phyloP scores from a whole-genome alignment of 2,888 invertebrate species.

The Heliconius cydno region DNA sequence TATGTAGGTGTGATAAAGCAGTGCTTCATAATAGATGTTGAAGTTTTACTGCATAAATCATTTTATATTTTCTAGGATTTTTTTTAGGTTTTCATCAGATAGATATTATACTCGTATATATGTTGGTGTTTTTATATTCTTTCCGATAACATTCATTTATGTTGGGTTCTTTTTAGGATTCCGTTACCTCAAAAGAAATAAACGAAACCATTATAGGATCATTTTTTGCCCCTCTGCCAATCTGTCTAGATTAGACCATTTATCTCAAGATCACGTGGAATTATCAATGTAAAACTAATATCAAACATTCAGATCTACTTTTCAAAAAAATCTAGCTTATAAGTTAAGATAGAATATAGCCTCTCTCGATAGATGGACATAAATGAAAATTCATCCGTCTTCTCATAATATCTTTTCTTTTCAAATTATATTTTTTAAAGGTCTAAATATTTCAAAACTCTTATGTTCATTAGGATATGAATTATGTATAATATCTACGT shows the following conservation, averaged over 20 bases:
- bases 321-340: no score
- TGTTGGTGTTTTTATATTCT: no score
- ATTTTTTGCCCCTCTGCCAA: no score
- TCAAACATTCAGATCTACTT: no score
- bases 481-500: conserved; percentile 80
- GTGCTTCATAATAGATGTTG: conserved; percentile 14
- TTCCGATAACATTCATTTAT: background rate
- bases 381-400: background rate
- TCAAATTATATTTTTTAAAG: background rate
- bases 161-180: background rate
- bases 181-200: background rate
- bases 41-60: background rate
- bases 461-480: conserved; percentile 71
- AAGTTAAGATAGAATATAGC: no score
- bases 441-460: conserved; percentile 48
- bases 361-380: no score
- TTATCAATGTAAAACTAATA: no score
- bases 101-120: background rate
- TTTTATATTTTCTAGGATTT: background rate
- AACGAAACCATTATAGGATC: no score
- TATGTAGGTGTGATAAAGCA: conserved; percentile 16
- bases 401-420: no score
- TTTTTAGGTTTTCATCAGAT: background rate
- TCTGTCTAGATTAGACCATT: no score
- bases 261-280: no score